Conservation (phyloP, 2,797 vertebrate species). For the Amniataba percoides region DNA sequence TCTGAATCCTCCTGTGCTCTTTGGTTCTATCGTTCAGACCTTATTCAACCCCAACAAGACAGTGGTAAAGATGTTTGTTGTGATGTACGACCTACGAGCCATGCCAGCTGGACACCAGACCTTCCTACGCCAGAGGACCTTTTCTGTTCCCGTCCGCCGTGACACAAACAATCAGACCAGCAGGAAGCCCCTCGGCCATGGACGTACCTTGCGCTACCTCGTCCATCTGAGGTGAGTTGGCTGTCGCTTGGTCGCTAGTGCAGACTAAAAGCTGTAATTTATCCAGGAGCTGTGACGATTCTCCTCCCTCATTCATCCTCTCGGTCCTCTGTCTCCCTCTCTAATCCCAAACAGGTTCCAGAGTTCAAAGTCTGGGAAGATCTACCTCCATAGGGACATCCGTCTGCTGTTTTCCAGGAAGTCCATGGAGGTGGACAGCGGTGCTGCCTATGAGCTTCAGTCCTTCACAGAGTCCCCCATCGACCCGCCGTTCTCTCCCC, state of each 20-base stretch:
- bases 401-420: slow-evolving; percentile 98
- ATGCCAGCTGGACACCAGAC: slow-evolving; percentile 99
- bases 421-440: slow-evolving; percentile 99
- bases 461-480: slow-evolving; percentile 97
- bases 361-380: slow-evolving; percentile 99
- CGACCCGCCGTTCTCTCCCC: slow-evolving; percentile 95
- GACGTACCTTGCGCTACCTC: slow-evolving; percentile 98
- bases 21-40: slow-evolving; percentile 86
- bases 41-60: slow-evolving; percentile 99
- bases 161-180: slow-evolving; percentile 89
- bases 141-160: slow-evolving; percentile 96
- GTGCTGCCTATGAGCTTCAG: slow-evolving; percentile 99
- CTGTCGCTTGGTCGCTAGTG: not conserved
- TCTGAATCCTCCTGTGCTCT: slow-evolving; percentile 7
- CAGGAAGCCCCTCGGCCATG: slow-evolving; percentile 90
- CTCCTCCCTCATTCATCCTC: slow-evolving; percentile 4
- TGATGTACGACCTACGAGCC: slow-evolving; percentile 96
- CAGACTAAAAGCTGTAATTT: not conserved
- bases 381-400: slow-evolving; percentile 99
- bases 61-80: slow-evolving; percentile 99
- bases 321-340: not conserved
- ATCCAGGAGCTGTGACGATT: not conserved
- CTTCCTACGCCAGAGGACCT: slow-evolving; percentile 99
- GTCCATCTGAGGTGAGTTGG: slow-evolving; percentile 94
- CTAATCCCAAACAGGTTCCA: slow-evolving; percentile 91